A percentile compares a stretch with the other conserved stretches of the same genome.
phyloP scores from a whole-genome alignment of 2,888 invertebrate species.

The Catonia carolina region DNA sequence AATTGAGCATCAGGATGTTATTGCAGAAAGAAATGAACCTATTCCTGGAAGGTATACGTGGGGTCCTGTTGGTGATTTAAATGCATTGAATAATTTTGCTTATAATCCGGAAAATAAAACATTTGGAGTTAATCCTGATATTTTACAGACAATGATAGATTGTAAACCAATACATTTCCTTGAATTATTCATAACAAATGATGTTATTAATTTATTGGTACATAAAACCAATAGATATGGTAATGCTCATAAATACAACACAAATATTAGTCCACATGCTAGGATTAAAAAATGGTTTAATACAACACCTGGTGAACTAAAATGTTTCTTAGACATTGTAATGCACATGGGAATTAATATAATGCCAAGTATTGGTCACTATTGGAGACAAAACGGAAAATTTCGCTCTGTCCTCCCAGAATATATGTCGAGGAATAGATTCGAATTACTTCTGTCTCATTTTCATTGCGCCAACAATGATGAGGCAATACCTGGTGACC shows the following conservation, averaged over 20 bases:
- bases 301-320: constrained; percentile 34
- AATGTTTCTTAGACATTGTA: constrained; percentile 35
- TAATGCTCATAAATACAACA: background rate
- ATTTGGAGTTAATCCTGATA: background rate
- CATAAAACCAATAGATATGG: constrained; percentile 21
- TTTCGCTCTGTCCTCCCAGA: constrained; percentile 18
- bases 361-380: constrained; percentile 35
- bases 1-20: no score
- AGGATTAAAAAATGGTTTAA: constrained; percentile 28
- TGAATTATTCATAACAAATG: constrained; percentile 14
- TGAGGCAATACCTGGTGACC: background rate
- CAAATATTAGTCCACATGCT: background rate
- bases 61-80: background rate
- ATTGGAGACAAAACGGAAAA: constrained; percentile 35
- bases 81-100: background rate
- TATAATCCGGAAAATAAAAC: background rate
- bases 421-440: constrained; percentile 13
- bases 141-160: background rate
- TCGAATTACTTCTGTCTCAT: background rate
- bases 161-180: constrained; percentile 17
- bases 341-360: constrained; percentile 37
- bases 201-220: constrained; percentile 19
- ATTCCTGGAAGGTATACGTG: constrained; percentile 12
- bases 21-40: no score
- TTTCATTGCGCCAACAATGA: constrained; percentile 12